Percentiles rank a stretch among this genome's conserved stretches.
Evolutionary conservation across 1,140 invertebrate genomes (phyloP).

Genomic region (Papilio xuthus): DNA sequence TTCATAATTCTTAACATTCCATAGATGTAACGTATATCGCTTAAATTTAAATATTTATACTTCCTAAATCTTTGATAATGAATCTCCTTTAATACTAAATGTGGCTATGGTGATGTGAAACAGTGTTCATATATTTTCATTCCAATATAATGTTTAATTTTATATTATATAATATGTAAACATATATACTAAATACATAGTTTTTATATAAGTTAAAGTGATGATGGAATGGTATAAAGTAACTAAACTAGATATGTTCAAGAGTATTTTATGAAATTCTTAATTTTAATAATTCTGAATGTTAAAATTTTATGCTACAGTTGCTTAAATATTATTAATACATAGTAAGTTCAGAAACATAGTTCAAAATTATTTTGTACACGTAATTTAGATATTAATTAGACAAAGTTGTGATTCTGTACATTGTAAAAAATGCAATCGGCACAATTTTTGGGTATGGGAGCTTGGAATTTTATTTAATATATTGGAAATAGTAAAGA

Average conservation of each 20-base stretch:
- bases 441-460: not conserved
- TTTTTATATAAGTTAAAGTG: constrained; percentile 1
- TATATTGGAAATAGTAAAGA: not conserved
- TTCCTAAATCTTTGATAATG: constrained; percentile 37
- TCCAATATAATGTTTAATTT: constrained; percentile 31
- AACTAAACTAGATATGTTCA: not conserved
- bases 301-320: not conserved
- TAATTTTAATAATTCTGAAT: not conserved
- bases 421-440: constrained; percentile 12
- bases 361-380: not conserved
- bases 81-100: constrained; percentile 36
- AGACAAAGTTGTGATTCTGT: constrained; percentile 28
- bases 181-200: not conserved
- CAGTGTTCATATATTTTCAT: constrained; percentile 21
- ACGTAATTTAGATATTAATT: not conserved
- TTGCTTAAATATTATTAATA: not conserved
- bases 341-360: not conserved
- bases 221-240: constrained; percentile 12
- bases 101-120: constrained; percentile 22
- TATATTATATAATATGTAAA: constrained; percentile 21
- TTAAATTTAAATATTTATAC: constrained; percentile 29
- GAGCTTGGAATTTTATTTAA: not conserved
- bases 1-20: constrained; percentile 33
- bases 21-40: constrained; percentile 26
- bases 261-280: not conserved